Base-by-base conservation (phyloP, 2,888 invertebrate species). In the Sisyra terminalis region DNA sequence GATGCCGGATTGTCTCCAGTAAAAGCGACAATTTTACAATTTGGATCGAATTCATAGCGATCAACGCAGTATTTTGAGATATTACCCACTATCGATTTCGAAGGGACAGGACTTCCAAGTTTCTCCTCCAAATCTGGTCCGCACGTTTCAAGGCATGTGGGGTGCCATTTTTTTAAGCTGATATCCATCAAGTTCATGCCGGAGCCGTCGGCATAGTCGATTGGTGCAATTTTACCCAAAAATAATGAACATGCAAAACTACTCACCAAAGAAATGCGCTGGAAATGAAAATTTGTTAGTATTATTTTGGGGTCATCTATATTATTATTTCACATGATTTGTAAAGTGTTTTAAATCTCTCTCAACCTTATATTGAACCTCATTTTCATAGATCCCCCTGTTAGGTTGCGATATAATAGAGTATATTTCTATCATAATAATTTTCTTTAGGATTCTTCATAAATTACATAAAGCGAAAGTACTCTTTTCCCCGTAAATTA, bases 181-280 rank as follows among this genome's bases (percentile, higher is more conserved):
- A 97, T 84, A 59, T 96, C 78, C 52, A 97, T 66, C 13, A 97
- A 66, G 65, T 97, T 97, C 92, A 92, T 97, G 11, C 97, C 97
- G 1, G 93, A 93, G 1, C 82, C 96, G 60, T 97, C 97, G 0
- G 89, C 74, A 49, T 73, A 73, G 61, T 97, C 97, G 39, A 97
- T 89, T 0, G 89, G 81, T 0, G 92, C 93, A 48, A 90, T 79
- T 52, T 74, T 69, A 2, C 94, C 94, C 32, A 90, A 61, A 57
- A 97, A 81, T 42, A 97, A 61, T 0, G 89, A 87, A 46, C 87
- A 86, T 0, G 82, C 73, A 63, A 97, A 97, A 51, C 90, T 94
- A 55, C 94, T 94, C 3, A 97, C 77, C 35, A 97, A 66, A 0
- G 94, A 93, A 50, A 97, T 88, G 52, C 89, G 70, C 80, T 83